phyloP scores from a whole-genome alignment of 2,797 vertebrate genomes.

The Cyprinodon diabolis region DNA sequence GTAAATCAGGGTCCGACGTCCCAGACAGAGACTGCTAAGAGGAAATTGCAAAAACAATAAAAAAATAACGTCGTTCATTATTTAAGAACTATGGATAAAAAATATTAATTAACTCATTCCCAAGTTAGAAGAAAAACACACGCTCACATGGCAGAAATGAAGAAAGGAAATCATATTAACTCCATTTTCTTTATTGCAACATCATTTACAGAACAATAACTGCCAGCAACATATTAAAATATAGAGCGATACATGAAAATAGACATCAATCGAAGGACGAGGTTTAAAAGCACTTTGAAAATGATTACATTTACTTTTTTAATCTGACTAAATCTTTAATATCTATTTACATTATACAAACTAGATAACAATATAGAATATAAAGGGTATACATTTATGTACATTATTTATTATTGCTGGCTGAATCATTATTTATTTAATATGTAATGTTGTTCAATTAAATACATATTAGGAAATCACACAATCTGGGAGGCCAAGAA shows the following conservation, averaged over 20 bases:
- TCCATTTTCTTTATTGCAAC: slow-evolving; percentile 83
- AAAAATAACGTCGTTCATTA: not conserved
- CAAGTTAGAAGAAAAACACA: not conserved
- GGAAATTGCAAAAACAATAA: not conserved
- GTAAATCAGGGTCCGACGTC: not conserved
- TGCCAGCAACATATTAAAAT: slow-evolving; percentile 83
- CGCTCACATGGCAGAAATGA: slow-evolving; percentile 3
- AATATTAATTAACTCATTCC: not conserved
- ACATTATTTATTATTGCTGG: slow-evolving; percentile 85
- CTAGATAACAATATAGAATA: slow-evolving; percentile 84
- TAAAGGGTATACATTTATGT: slow-evolving; percentile 85
- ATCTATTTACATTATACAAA: slow-evolving; percentile 87
- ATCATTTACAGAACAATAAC: slow-evolving; percentile 83
- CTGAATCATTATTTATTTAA: slow-evolving; percentile 74
- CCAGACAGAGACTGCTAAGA: not conserved
- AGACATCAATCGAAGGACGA: slow-evolving; percentile 76
- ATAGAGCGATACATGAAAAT: slow-evolving; percentile 82
- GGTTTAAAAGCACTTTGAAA: slow-evolving; percentile 84
- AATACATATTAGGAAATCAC: slow-evolving; percentile 70
- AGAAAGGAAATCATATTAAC: slow-evolving; percentile 43
- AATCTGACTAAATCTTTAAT: slow-evolving; percentile 78
- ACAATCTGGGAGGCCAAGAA: slow-evolving; percentile 53
- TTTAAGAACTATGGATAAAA: not conserved
- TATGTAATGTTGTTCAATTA: slow-evolving; percentile 67
- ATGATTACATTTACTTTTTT: slow-evolving; percentile 81